Base-by-base conservation (phyloP, 2,888 invertebrate species). In the Tetranychus piercei region DNA sequence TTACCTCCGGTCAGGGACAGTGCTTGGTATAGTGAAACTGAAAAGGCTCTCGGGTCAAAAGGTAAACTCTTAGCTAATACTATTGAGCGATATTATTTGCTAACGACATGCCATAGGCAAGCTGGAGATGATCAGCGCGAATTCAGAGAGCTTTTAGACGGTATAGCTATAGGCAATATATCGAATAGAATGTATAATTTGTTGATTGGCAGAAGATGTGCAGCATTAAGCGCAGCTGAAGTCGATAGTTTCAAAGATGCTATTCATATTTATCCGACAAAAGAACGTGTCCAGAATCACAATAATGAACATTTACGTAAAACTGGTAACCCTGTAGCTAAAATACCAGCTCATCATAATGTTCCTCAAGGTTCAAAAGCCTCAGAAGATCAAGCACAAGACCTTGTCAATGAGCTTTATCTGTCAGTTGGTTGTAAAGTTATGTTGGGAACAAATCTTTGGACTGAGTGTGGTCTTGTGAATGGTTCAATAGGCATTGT, bases 31-130 rank as follows among this genome's bases (percentile, higher is more conserved):
- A 11, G 15, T 23, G 18, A n/a, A 1, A 67, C 1, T n/a, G n/a
- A 20, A 6, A 20, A n/a, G 1, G 2, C 1, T 1, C 6, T 4
- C 1, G 0, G 20, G 22, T 1, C 4, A 1, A 1, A 5, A 4
- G 69, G 69, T 0, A 6, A 4, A 20, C 22, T 69, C 1, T 7
- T 20, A 0, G 8, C 8, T 20, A 0, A 1, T 0, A n/a, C 20
- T 0, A n/a, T 69, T 4, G n/a, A 20, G 22, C 3, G 8, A 0
- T 20, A 11, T 1, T 23, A 4, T 6, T 8, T 20, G 1, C 8
- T 69, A 0, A 69, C 22, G 0, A 18, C 0, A 5, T 67, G 6
- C 23, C n/a, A n/a, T 6, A 1, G 67, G 1, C 67, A 67, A 67
- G 22, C 6, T 2, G 69, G 22, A 1, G n/a, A 20, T 1, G 22